phyloP scores from a whole-genome alignment of 2,797 vertebrate genomes.

The Aplochiton taeniatus region DNA sequence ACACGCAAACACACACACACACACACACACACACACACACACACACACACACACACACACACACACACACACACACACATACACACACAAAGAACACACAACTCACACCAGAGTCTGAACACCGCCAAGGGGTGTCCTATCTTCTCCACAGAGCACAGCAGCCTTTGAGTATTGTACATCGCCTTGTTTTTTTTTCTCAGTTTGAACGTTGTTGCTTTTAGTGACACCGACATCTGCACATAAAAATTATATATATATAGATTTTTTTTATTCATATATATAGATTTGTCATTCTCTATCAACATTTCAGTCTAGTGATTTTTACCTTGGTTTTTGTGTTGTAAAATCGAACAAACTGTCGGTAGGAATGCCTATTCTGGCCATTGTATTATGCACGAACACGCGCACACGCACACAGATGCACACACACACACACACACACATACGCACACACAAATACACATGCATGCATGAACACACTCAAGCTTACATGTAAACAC shows the following conservation, averaged over 20 bases:
- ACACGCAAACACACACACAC: conserved; percentile 67
- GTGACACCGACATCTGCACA: conserved; percentile 84
- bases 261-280: conserved; percentile 69
- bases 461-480: conserved; percentile 9
- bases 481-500: too few species aligned
- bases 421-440: conserved; percentile 19
- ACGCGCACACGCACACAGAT: conserved; percentile 54
- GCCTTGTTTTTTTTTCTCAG: conserved; percentile 64
- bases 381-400: conserved; percentile 69
- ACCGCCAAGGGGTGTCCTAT: conserved; percentile 21
- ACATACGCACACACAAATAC: conserved; percentile 42
- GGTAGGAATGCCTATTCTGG: conserved; percentile 70
- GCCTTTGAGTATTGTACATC: conserved; percentile 62
- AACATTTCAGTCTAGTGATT: conserved; percentile 78
- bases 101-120: conserved; percentile 79
- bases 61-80: conserved; percentile 52
- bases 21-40: conserved; percentile 68
- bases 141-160: not conserved
- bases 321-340: conserved; percentile 71
- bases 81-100: conserved; percentile 67
- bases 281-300: conserved; percentile 79
- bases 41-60: conserved; percentile 63
- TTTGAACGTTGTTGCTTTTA: conserved; percentile 76
- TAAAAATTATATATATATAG: conserved; percentile 86
- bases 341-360: conserved; percentile 74